Conservation (phyloP, 2,113 vertebrate genomes). For the Herpetotheres cachinnans region DNA sequence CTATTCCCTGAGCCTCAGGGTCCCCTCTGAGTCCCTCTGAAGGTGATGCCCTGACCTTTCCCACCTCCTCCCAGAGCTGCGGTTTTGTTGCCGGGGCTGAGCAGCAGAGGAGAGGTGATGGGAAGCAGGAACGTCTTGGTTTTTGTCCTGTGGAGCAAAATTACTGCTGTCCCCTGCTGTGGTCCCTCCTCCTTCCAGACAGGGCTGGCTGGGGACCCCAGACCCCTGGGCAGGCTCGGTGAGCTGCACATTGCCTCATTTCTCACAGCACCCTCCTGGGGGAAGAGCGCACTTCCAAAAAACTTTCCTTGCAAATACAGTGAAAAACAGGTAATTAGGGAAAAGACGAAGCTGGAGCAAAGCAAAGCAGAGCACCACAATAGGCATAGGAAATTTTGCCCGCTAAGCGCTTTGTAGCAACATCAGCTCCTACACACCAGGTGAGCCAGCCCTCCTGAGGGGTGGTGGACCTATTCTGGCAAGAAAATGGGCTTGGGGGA, state of each 20-base stretch:
- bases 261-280: no score
- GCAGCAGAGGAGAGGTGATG: fast-evolving
- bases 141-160: not conserved
- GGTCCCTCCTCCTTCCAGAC: not conserved
- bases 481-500: not conserved
- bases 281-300: fast-evolving
- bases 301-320: not conserved
- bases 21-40: no score
- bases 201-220: not conserved
- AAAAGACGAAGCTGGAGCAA: not conserved
- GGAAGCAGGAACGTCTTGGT: fast-evolving
- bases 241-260: fast-evolving
- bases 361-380: not conserved
- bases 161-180: fast-evolving
- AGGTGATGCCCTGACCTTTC: not conserved
- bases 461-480: not conserved
- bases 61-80: fast-evolving
- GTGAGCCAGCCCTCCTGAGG: not conserved
- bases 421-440: not conserved
- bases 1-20: not conserved
- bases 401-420: not conserved
- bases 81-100: no score
- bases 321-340: not conserved
- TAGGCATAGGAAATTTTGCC: not conserved
- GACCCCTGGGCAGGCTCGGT: not conserved